Evolutionary conservation across 2,113 vertebrate species (phyloP).

Genomic region (Caracal caracal): DNA sequence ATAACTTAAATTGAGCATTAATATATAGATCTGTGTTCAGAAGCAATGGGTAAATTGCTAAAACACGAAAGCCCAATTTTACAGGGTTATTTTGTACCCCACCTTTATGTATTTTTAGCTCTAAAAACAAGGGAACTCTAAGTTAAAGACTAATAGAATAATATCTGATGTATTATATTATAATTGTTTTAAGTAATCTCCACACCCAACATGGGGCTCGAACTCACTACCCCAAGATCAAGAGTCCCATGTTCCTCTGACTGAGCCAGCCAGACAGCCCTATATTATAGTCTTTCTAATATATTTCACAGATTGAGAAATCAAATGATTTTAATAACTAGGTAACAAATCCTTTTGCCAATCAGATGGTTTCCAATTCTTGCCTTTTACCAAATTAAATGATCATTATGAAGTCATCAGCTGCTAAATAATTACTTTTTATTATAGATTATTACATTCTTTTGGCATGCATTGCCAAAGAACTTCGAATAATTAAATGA

Average conservation of each 20-base stretch:
- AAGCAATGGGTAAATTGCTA: conserved; percentile 1
- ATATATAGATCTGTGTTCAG: background rate
- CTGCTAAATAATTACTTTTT: background rate
- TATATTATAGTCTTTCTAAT: background rate
- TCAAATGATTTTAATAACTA: background rate
- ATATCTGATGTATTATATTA: background rate
- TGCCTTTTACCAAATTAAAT: conserved; percentile 31
- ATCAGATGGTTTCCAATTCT: conserved; percentile 20
- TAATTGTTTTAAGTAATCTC: no score
- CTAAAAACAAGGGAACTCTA: background rate
- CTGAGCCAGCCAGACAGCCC: no score
- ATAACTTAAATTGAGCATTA: conserved; percentile 24
- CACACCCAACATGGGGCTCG: no score
- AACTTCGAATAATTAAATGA: conserved; percentile 18
- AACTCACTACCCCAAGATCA: no score
- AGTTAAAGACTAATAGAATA: background rate
- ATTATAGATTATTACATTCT: background rate
- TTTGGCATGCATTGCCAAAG: background rate
- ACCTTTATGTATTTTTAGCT: background rate
- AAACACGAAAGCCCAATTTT: background rate
- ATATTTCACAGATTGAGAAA: conserved; percentile 10
- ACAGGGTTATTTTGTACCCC: background rate
- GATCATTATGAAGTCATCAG: background rate
- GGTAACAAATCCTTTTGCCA: background rate
- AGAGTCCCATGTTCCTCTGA: no score